A percentile compares a stretch with the other conserved stretches of the same genome.
Conservation (phyloP, 2,797 vertebrate genomes). For the Peromyscus attwateri region DNA sequence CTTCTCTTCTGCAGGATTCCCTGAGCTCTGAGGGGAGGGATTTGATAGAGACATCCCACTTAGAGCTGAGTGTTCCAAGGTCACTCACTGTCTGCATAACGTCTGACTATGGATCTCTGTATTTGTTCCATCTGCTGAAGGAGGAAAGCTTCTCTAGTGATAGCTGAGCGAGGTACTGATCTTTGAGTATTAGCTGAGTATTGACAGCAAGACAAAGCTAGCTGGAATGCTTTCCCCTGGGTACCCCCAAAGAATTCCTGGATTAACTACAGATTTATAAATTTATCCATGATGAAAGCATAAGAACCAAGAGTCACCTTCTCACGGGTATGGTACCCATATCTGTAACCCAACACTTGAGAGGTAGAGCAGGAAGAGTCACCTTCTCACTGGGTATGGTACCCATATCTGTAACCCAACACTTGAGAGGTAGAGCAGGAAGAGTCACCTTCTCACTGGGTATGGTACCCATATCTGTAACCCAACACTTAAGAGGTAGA, state of each 20-base stretch:
- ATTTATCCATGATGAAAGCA: background rate
- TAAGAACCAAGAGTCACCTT: background rate
- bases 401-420: background rate
- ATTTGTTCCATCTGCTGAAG: background rate
- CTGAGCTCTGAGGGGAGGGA: background rate
- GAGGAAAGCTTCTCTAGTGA: background rate
- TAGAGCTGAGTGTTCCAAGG: background rate
- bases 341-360: background rate
- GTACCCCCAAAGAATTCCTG: background rate
- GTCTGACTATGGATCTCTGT: background rate
- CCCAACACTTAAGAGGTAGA: background rate
- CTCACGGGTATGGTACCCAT: background rate
- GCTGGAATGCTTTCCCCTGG: background rate
- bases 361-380: background rate
- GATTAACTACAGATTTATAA: background rate
- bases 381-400: too few species aligned
- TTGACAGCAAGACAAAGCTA: background rate
- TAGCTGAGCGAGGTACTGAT: background rate
- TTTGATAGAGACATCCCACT: background rate
- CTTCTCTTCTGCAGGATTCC: background rate
- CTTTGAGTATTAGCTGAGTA: background rate
- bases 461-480: background rate
- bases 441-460: background rate
- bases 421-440: background rate
- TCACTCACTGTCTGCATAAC: background rate